Evolutionary conservation across 2,113 vertebrate species (phyloP).

Genomic region (Rhadina sibilatrix): DNA sequence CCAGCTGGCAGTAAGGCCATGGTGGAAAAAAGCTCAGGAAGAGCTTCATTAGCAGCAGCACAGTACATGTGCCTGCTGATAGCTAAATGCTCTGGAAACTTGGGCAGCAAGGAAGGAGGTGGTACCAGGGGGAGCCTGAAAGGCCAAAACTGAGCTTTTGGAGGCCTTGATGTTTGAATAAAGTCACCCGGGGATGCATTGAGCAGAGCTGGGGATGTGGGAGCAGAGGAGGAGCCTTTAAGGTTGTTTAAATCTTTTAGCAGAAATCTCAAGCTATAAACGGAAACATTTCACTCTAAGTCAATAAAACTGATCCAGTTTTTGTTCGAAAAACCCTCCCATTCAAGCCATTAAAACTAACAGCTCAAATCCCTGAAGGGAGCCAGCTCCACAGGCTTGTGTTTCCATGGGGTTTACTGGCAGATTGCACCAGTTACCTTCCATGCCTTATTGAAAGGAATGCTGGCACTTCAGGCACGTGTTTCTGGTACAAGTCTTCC

Average conservation of each 20-base stretch:
- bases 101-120: not conserved
- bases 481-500: not conserved
- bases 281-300: slow-evolving; percentile 10
- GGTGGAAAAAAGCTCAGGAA: not conserved
- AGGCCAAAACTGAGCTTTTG: not conserved
- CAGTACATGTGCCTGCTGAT: not conserved
- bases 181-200: not conserved
- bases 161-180: not conserved
- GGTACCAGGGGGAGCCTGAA: not conserved
- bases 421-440: not conserved
- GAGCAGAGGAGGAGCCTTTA: not conserved
- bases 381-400: not conserved
- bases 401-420: not conserved
- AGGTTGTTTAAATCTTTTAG: slow-evolving; percentile 32
- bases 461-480: not conserved
- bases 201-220: not conserved
- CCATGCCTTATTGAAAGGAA: not conserved
- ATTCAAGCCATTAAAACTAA: slow-evolving; percentile 18
- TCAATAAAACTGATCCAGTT: slow-evolving; percentile 52
- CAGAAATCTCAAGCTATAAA: slow-evolving; percentile 36
- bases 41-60: not conserved
- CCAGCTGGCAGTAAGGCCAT: accelerated
- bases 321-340: not conserved
- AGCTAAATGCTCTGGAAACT: not conserved
- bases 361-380: slow-evolving; percentile 3